Evolutionary conservation across 2,113 vertebrate species (phyloP), one percentile per base, ranked within the genome.

Genomic region (Trichomycterus rosablanca): DNA sequence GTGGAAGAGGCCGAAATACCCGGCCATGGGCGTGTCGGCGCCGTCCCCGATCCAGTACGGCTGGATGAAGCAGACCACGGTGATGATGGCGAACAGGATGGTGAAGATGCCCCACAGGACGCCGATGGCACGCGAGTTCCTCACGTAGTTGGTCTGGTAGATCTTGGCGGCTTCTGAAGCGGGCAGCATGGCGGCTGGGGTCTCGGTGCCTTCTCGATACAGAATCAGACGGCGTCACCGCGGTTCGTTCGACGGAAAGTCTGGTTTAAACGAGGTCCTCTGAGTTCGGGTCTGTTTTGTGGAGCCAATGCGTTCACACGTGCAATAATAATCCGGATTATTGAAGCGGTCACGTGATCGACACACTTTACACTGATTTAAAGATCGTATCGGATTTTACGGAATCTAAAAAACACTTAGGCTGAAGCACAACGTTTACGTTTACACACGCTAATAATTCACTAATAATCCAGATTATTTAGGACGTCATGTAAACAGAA

Each of bases 41-140:
- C 95, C 93, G 81, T 98, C 96, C 22, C 96, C 96, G 78, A 98
- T 97, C 96, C 95, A 98, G 89, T 97, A 98, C 24, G 96, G 95
- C 89, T 98, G 94, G 79, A 97, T 95, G 83, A 98, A 98, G 79
- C 93, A 94, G 78, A 98, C 96, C 86, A 98, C 95, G 82, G 94
- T 97, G 64, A 98, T 92, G 74, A 98, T 97, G 78, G 95, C 95
- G 74, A 98, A 98, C 80, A 93, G 91, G 80, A 98, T 92, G 84
- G 95, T 98, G 89, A 98, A 97, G 79, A 98, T 97, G 79, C 93
- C 96, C 96, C 96, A 98, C 59, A 98, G 88, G 76, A 97, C 92
- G 58, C 96, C 96, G 83, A 98, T 98, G 74, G 96, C 96, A 56
- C 96, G 88, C 54, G 96, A 97, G 89, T 98, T 98, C 71, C 96